Conservation (phyloP, 2,797 vertebrate genomes). For the Chaenodraco wilsoni region DNA sequence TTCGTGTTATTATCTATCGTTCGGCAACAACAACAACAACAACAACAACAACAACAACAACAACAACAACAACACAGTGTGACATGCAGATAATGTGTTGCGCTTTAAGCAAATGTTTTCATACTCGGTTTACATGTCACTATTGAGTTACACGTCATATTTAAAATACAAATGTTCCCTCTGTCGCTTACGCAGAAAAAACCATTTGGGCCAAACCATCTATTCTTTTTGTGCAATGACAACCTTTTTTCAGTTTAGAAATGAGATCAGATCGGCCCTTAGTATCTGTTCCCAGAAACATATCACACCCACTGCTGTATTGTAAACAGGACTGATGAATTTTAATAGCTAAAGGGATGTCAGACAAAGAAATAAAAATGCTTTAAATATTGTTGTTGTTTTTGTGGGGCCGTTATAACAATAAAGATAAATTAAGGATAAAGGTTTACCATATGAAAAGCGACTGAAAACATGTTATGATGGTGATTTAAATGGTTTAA, state of each 20-base stretch:
- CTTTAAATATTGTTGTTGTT: background rate
- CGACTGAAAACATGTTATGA: background rate
- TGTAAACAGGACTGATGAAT: constrained; percentile 19
- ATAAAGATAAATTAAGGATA: background rate
- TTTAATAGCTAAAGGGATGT: constrained; percentile 28
- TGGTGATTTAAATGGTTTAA: background rate
- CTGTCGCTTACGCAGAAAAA: background rate
- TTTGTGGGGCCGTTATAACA: background rate
- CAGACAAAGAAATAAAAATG: background rate
- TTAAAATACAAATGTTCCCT: background rate
- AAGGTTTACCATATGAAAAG: background rate
- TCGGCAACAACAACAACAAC: too few species aligned
- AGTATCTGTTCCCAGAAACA: background rate
- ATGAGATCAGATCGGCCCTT: background rate
- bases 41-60: background rate
- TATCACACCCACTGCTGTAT: background rate
- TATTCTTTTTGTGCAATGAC: background rate
- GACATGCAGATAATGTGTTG: background rate
- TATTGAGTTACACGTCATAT: background rate
- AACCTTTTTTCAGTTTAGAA: background rate
- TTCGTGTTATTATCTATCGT: background rate
- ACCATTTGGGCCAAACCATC: background rate
- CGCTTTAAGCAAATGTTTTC: constrained; percentile 4
- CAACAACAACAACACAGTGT: background rate
- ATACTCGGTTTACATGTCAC: background rate